phyloP scores from a whole-genome alignment of 2,797 vertebrate species.

The Apodemus agrarius region DNA sequence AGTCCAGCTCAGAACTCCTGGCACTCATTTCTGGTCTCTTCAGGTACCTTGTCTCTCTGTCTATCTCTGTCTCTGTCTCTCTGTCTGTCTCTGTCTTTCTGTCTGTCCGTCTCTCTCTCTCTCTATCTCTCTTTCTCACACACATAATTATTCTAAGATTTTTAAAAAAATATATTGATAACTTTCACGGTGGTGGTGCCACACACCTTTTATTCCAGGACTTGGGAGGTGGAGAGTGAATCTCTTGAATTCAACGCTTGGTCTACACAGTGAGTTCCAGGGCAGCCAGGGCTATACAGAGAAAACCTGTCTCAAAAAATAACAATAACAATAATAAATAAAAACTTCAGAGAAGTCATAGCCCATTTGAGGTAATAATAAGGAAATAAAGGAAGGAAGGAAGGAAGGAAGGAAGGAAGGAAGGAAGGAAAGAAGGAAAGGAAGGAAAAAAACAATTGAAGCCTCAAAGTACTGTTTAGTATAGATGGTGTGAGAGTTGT shows the following conservation, averaged over 20 bases:
- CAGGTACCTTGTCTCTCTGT: neutral
- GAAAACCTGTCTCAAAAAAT: neutral
- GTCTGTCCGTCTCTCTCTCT: neutral
- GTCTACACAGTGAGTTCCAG: neutral
- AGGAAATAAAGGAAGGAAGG: neutral
- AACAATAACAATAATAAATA: neutral
- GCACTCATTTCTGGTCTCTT: neutral
- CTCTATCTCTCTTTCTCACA: neutral
- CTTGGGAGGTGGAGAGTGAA: neutral
- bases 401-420: neutral
- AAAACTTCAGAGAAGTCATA: conserved; percentile 3
- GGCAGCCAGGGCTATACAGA: neutral
- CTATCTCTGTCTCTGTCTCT: no score
- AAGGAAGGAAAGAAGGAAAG: no score
- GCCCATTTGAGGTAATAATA: neutral
- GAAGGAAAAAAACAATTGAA: neutral
- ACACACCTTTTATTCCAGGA: neutral
- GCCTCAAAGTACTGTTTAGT: neutral
- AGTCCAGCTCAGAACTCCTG: no score
- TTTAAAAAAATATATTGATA: neutral
- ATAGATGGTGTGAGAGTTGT: neutral
- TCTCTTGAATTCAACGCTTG: neutral
- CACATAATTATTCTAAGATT: neutral
- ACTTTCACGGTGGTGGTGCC: neutral
- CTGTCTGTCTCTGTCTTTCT: neutral